A percentile compares a stretch with the other conserved stretches of the same genome.
Evolutionary conservation across 2,888 invertebrate species (phyloP).

Genomic region (Drosophila nr. fundita): DNA sequence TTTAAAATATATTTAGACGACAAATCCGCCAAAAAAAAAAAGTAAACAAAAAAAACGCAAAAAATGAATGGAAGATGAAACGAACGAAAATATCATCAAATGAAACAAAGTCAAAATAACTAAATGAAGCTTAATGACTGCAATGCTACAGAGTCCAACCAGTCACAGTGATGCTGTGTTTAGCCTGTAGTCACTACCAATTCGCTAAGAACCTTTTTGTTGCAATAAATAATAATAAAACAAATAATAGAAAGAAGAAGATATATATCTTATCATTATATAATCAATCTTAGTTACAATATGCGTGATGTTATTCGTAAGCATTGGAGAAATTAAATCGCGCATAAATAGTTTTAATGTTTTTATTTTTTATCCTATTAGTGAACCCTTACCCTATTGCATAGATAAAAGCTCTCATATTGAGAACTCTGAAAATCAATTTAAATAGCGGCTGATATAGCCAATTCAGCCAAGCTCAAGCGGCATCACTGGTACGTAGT

Average conservation of each 20-base stretch:
- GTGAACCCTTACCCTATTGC: neutral
- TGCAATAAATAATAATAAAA: no score
- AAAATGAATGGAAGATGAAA: slow-evolving; percentile 2
- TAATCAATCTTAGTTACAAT: neutral
- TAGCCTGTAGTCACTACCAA: slow-evolving; percentile 15
- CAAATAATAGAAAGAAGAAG: neutral
- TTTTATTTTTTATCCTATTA: neutral
- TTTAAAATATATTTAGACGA: slow-evolving; percentile 17
- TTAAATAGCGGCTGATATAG: neutral
- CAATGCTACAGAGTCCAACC: neutral
- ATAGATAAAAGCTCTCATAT: neutral
- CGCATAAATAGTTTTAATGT: neutral
- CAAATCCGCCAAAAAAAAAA: neutral
- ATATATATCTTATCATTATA: no score
- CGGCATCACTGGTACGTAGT: slow-evolving; percentile 16
- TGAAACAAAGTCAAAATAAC: slow-evolving; percentile 15
- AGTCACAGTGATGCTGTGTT: slow-evolving; percentile 19
- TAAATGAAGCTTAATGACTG: slow-evolving; percentile 28
- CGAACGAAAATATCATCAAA: neutral
- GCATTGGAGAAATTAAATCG: neutral
- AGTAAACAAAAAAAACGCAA: neutral
- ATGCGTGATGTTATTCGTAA: neutral
- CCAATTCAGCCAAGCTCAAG: neutral
- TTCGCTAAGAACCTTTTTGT: neutral
- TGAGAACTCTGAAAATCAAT: neutral